Conservation (phyloP, 2,888 invertebrate species). For the Diaprepes abbreviatus region DNA sequence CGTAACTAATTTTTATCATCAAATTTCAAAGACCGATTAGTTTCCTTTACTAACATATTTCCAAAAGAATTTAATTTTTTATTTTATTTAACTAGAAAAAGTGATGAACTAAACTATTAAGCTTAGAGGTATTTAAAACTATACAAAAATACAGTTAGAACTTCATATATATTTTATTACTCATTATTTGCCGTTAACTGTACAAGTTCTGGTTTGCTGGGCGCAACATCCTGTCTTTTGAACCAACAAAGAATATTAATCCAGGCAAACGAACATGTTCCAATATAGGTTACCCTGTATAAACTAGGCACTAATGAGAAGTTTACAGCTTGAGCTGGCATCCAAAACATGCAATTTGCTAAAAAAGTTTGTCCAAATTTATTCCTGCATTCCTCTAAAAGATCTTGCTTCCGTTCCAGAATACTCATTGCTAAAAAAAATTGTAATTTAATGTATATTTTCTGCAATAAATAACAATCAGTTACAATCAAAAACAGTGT, state of each 20-base stretch:
- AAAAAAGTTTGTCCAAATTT: slow-evolving; percentile 81
- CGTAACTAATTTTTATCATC: too few relatives aligned
- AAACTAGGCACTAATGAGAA: slow-evolving; percentile 80
- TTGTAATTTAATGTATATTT: too few relatives aligned
- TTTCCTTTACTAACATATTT: too few relatives aligned
- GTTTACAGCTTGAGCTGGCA: slow-evolving; percentile 85
- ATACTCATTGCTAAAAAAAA: slow-evolving; percentile 81
- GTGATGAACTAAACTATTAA: too few relatives aligned
- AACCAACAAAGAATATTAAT: slow-evolving; percentile 88
- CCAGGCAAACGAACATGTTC: slow-evolving; percentile 84
- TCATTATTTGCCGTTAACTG: not conserved
- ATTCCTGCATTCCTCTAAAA: slow-evolving; percentile 78
- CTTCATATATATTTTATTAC: not conserved
- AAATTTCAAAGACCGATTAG: too few relatives aligned
- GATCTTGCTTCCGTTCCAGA: slow-evolving; percentile 79
- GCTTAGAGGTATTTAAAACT: too few relatives aligned
- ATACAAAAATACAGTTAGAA: too few relatives aligned
- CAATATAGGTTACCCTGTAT: slow-evolving; percentile 84
- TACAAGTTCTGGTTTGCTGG: not conserved
- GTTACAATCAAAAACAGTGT: too few relatives aligned
- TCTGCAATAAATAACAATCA: too few relatives aligned
- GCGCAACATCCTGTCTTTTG: slow-evolving; percentile 71
- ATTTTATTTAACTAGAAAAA: too few relatives aligned
- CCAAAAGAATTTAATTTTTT: too few relatives aligned
- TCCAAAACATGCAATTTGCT: slow-evolving; percentile 87